A percentile compares a stretch with the other conserved stretches of the same genome.
Evolutionary conservation across 2,113 vertebrate species (phyloP).

Genomic region (Danionella cerebrum): DNA sequence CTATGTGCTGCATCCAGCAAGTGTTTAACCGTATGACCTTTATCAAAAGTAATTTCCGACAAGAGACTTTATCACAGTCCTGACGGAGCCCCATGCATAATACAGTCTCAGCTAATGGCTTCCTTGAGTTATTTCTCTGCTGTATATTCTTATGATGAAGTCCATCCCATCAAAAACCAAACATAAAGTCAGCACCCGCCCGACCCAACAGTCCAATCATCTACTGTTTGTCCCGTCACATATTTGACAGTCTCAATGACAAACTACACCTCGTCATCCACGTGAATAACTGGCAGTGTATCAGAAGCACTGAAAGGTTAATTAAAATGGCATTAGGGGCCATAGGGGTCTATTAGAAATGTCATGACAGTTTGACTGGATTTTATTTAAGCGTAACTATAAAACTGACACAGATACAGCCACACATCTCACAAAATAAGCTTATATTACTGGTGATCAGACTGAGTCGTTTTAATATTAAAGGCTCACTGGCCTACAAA

Average conservation of each 20-base stretch:
- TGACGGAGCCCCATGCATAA: constrained; percentile 36
- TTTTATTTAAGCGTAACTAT: background rate
- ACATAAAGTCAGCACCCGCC: background rate
- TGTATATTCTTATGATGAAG: constrained; percentile 9
- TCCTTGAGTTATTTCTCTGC: constrained; percentile 32
- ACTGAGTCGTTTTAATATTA: background rate
- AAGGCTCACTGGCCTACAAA: background rate
- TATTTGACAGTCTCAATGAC: constrained; percentile 32
- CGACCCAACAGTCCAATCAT: background rate
- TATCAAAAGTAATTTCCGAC: constrained; percentile 51
- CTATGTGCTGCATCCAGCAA: constrained; percentile 32
- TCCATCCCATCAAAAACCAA: background rate
- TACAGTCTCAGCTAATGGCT: constrained; percentile 30
- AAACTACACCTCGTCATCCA: constrained; percentile 17
- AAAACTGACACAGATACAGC: background rate
- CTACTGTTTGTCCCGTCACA: background rate
- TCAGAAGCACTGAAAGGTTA: constrained; percentile 58
- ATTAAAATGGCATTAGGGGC: constrained; percentile 55
- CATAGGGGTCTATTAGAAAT: constrained; percentile 55
- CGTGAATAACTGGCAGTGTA: constrained; percentile 50
- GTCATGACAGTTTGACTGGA: background rate
- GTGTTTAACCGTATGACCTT: constrained; percentile 55
- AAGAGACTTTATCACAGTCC: constrained; percentile 42
- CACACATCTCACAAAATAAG: background rate
- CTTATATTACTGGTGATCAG: background rate